Percentiles rank a stretch among this genome's conserved stretches.
Conservation (phyloP, 2,888 invertebrate genomes). For the Habroteleia sp. region DNA sequence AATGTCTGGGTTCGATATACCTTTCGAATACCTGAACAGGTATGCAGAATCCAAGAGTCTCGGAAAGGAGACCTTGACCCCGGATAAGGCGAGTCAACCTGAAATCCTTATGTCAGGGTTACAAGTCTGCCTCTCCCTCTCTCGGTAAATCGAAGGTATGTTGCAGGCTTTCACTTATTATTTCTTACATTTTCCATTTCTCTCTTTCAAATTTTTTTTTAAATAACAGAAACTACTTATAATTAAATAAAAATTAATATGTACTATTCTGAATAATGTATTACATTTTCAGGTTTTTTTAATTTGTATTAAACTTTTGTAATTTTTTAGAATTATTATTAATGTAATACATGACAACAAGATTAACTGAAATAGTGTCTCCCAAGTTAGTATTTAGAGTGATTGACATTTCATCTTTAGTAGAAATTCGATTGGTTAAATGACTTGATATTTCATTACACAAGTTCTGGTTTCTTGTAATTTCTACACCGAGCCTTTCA, state of each 20-base stretch:
- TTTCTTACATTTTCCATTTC: constrained; percentile 13
- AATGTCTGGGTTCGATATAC: constrained; percentile 20
- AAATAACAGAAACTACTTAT: too few relatives aligned
- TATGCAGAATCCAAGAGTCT: constrained; percentile 57
- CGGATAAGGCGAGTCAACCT: constrained; percentile 67
- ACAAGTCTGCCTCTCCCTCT: constrained; percentile 44
- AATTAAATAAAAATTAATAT: too few relatives aligned
- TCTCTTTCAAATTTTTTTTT: too few relatives aligned
- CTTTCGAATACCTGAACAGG: constrained; percentile 55
- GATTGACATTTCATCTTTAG: not conserved
- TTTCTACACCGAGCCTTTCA: constrained; percentile 21
- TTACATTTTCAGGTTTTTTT: too few relatives aligned
- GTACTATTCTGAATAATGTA: too few relatives aligned
- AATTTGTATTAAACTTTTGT: too few relatives aligned
- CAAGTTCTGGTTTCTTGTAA: constrained; percentile 7
- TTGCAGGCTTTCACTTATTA: constrained; percentile 23
- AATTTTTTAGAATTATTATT: too few relatives aligned
- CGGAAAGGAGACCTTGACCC: constrained; percentile 72
- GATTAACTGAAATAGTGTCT: too few relatives aligned
- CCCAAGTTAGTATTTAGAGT: too few relatives aligned
- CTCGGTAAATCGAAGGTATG: constrained; percentile 7
- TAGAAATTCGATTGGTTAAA: constrained; percentile 1
- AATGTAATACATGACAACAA: too few relatives aligned
- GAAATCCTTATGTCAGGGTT: constrained; percentile 61
- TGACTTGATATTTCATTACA: constrained; percentile 18